These are phyloP conservation scores for Petaurus breviceps DNA, from an alignment of 2,113 vertebrate genomes.

Conservation along the genomic window DNA sequence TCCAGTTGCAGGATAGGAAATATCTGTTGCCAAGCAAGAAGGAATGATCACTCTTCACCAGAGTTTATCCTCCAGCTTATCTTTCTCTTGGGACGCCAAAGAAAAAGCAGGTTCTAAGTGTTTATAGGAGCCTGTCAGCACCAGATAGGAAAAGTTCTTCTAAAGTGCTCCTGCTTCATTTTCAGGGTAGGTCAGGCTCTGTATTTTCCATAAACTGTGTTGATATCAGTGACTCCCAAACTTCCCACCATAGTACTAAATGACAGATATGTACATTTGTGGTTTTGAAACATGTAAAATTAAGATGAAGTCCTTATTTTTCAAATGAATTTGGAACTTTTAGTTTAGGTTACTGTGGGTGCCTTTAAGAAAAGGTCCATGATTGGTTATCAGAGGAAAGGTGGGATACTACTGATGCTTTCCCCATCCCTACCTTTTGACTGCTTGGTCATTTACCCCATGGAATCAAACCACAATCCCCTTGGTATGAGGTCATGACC, in stretches of 20 bases:
- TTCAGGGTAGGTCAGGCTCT: not conserved
- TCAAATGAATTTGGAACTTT: not conserved
- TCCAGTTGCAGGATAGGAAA: slow-evolving; percentile 42
- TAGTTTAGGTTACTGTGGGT: not conserved
- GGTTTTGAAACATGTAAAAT: not conserved
- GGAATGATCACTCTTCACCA: not conserved
- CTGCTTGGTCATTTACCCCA: not conserved
- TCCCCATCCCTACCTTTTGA: not conserved
- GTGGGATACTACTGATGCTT: not conserved
- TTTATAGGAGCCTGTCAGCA: not conserved
- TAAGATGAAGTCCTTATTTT: not conserved
- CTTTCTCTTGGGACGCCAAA: not conserved
- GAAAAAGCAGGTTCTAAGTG: not conserved
- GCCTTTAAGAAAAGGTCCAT: not conserved
- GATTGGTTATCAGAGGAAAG: not conserved
- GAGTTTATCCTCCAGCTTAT: not conserved
- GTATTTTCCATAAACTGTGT: not conserved
- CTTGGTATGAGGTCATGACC: not conserved
- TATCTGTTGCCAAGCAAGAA: slow-evolving; percentile 2
- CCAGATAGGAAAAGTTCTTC: not conserved
- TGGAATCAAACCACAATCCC: not conserved
- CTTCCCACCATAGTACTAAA: not conserved
- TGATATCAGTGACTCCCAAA: not conserved
- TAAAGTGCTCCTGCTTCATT: not conserved
- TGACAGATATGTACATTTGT: not conserved